Evolutionary conservation across 2,888 invertebrate genomes (phyloP).

Genomic region (Sinelater perroti): DNA sequence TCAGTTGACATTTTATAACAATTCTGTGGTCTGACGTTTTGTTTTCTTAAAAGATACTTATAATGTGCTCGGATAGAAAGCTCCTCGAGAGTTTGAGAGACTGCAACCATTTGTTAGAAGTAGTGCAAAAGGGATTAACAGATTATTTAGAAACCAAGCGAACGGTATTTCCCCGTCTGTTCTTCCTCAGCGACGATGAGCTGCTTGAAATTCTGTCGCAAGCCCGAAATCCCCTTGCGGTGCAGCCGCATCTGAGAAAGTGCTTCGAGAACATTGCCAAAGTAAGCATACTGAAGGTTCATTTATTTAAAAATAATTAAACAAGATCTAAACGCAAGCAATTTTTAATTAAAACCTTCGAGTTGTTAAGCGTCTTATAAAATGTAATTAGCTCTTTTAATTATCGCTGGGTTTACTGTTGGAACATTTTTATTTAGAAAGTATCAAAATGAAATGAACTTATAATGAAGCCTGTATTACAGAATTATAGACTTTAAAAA

Average conservation of each 20-base stretch:
- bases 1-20: neutral
- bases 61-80: slow-evolving; percentile 70
- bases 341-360: slow-evolving; percentile 26
- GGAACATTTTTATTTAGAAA: too few species aligned
- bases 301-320: neutral
- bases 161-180: slow-evolving; percentile 77
- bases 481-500: too few species aligned
- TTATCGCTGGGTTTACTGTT: too few species aligned
- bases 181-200: slow-evolving; percentile 86
- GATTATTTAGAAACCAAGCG: slow-evolving; percentile 83
- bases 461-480: too few species aligned
- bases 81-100: slow-evolving; percentile 76
- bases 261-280: slow-evolving; percentile 82
- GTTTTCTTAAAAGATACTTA: slow-evolving; percentile 66
- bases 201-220: slow-evolving; percentile 82
- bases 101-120: slow-evolving; percentile 73
- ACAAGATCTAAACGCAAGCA: neutral
- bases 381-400: too few species aligned
- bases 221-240: slow-evolving; percentile 77
- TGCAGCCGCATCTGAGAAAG: slow-evolving; percentile 84
- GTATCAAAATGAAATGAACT: too few species aligned
- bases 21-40: neutral
- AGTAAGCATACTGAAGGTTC: slow-evolving; percentile 52
- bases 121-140: slow-evolving; percentile 78
- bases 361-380: too few species aligned